Base-by-base conservation (phyloP, 2,888 invertebrate genomes). In the Metallyticus violacea region DNA sequence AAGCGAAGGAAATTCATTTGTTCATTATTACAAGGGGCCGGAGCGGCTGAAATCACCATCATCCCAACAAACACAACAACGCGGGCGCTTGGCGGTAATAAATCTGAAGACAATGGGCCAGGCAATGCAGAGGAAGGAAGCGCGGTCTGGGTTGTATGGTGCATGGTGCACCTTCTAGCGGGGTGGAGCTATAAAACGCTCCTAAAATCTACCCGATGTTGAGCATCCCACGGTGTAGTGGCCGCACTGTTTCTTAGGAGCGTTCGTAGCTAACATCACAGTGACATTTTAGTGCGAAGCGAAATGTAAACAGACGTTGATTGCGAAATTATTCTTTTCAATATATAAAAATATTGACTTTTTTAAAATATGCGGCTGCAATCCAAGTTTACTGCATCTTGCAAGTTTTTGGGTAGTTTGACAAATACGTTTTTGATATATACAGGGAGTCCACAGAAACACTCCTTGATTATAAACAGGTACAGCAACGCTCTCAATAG, bases 61-160 rank as follows among this genome's bases (percentile, higher is more conserved):
- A 62, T 62, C 40, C 40, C 9, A 62, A 30, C 81, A 81, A 81
- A 81, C 40, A 81, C 81, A 81, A 9, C 79, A 80, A 25, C 79
- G 79, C 27, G 79, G 30, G 25, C 6, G 27, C 79, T 79, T 15
- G 15, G 78, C n/a, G 26, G 85, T 80, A 83, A 87, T 87, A 87
- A 87, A 87, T 87, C 87, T 82, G 30, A 86, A 87, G 86, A 87
- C 87, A 87, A 87, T 87, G 77, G 87, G 28, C 77, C 80, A 26
- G 7, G 6, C 27, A 27, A n/a, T n/a, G 26, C 22, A 77, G 81
- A 82, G 87, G 82, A 87, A 85, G 83, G 77, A 22, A 62, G 81
- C 78, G 27, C 25, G 62, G 40, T 62, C 40, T 26, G 82, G 27
- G 30, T 26, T 40, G 25, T 30, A 76, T 26, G n/a, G n/a, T 30